A percentile compares a stretch with the other conserved stretches of the same genome.
Conservation (phyloP, 2,797 vertebrate species). For the Peromyscus melanophrys region DNA sequence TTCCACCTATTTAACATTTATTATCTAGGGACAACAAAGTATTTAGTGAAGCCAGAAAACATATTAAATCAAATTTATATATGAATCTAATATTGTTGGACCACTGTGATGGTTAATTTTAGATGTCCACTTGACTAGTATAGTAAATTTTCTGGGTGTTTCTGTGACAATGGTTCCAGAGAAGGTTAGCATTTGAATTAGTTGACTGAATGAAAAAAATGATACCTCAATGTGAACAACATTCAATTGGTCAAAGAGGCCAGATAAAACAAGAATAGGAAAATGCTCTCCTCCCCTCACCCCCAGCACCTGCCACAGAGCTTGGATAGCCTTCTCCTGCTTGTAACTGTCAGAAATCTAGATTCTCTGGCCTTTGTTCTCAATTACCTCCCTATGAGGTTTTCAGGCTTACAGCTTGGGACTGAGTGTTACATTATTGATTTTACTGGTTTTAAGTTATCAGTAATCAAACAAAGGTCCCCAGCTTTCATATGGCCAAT, state of each 20-base stretch:
- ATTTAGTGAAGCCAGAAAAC: constrained; percentile 15
- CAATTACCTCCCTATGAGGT: not conserved
- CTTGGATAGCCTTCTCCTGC: not conserved
- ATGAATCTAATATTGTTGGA: constrained; percentile 21
- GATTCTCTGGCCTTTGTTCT: not conserved
- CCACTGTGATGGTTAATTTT: not conserved
- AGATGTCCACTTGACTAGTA: not conserved
- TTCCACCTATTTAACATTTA: constrained; percentile 28
- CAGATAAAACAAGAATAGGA: not conserved
- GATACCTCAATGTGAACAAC: not conserved
- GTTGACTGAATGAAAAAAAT: no score
- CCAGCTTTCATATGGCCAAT: not conserved
- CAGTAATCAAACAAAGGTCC: not conserved
- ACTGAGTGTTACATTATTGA: not conserved
- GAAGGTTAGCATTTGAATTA: not conserved
- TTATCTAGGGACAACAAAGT: not conserved
- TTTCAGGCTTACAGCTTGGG: not conserved
- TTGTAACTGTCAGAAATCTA: not conserved
- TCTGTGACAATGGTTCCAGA: not conserved
- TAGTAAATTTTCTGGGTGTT: not conserved
- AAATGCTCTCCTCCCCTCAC: not conserved
- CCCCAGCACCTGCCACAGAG: not conserved
- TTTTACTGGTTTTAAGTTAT: not conserved
- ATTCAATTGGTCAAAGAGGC: not conserved
- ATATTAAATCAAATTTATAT: constrained; percentile 40